These are phyloP conservation scores for Sipunculus nudus DNA, from an alignment of 2,888 invertebrate species.

Conservation along the genomic window DNA sequence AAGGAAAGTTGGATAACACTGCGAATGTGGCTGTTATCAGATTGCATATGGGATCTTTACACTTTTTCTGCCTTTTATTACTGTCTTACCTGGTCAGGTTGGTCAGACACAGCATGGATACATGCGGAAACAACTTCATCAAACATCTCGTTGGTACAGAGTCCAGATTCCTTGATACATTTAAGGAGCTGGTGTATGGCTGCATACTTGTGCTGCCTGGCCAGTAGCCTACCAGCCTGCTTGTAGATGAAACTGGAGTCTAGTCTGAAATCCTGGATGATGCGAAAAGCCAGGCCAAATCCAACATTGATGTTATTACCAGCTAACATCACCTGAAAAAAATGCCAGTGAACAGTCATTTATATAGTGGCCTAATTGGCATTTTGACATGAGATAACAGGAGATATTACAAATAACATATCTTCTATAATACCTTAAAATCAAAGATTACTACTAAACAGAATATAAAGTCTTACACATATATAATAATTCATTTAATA, in stretches of 20 bases:
- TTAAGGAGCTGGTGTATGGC: conserved; percentile 52
- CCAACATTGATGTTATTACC: conserved; percentile 57
- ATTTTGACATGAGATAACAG: too few relatives aligned
- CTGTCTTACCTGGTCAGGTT: conserved; percentile 51
- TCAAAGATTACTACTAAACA: too few relatives aligned
- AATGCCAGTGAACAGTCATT: too few relatives aligned
- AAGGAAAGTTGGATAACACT: too few relatives aligned
- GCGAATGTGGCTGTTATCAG: too few relatives aligned
- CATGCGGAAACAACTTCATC: conserved; percentile 63
- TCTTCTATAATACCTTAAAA: too few relatives aligned
- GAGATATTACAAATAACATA: too few relatives aligned
- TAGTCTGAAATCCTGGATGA: conserved; percentile 62
- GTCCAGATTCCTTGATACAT: conserved; percentile 47
- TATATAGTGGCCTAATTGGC: too few relatives aligned
- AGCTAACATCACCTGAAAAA: conserved; percentile 57
- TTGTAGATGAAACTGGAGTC: conserved; percentile 52
- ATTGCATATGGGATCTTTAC: too few relatives aligned
- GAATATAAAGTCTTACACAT: too few relatives aligned
- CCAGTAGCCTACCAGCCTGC: conserved; percentile 54
- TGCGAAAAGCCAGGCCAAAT: conserved; percentile 58
- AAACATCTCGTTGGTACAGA: conserved; percentile 50
- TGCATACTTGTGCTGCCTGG: conserved; percentile 46
- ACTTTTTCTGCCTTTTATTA: too few relatives aligned
- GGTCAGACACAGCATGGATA: conserved; percentile 56
- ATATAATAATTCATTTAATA: too few relatives aligned